Base-by-base conservation (phyloP, 2,888 invertebrate species). In the Cynaeus angustus region DNA sequence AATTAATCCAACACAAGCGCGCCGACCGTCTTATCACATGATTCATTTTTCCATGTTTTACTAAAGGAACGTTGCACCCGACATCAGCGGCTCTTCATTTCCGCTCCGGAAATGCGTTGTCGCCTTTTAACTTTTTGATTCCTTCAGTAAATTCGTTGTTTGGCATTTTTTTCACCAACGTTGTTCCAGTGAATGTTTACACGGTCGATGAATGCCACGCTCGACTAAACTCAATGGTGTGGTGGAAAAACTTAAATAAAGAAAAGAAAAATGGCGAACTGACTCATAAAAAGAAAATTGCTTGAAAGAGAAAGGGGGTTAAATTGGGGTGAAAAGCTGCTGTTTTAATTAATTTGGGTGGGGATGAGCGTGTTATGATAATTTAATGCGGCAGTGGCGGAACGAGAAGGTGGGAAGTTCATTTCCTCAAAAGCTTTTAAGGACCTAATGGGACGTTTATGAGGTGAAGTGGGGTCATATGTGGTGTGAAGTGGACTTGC, bases 81-180 rank as follows among this genome's bases (percentile, higher is more conserved):
- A 13, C 56, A 30, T 13, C 55, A 43, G 16, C 45, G 13, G 30
- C 45, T 59, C 45, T 21, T 46, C 13, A 8, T 45, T 45, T 59
- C 59, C 45, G 45, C 28, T 46, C 45, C 59, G 59, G 59, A 59
- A 59, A 59, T 13, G 41, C 41, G 41, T 10, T 41, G 43, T 41
- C 55, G 28, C 43, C 30, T 21, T 21, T 59, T 46, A 59, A 46
- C 45, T 59, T 59, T 56, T 59, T 13, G 33, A 59, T 41, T 58
- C 41, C n/a, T 1, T 12, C 1, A 41, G 5, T 13, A 41, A 41
- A n/a, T 41, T 13, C 12, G 13, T n/a, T n/a, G 5, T 38, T n/a
- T n/a, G 6, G 7, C 12, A 41, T 41, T 41, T 41, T 41, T 41
- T 41, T 10, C n/a, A 33, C 12, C 41, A 13, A 6, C 41, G 45